Evolutionary conservation across 2,888 invertebrate genomes (phyloP).

Genomic region (Sphinx pinastri): DNA sequence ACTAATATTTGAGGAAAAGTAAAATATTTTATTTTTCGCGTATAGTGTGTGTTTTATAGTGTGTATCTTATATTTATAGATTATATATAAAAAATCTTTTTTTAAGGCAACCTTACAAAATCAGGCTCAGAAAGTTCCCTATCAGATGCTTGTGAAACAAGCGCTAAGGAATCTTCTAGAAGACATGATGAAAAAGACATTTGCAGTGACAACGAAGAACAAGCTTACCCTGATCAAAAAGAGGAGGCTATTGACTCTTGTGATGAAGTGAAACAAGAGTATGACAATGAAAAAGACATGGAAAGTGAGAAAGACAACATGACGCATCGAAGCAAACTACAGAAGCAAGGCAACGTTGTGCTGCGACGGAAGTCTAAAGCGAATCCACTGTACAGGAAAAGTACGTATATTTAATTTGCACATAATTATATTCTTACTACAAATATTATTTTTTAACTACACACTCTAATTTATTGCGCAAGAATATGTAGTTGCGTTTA

Average conservation of each 20-base stretch:
- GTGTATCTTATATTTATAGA: background rate
- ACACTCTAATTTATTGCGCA: too few relatives aligned
- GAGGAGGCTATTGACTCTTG: conserved; percentile 62
- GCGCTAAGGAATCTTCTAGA: conserved; percentile 88
- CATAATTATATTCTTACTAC: too few relatives aligned
- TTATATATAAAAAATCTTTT: background rate
- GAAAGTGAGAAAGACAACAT: conserved; percentile 53
- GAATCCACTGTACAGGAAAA: conserved; percentile 87
- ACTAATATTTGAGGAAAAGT: conserved; percentile 8
- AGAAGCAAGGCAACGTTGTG: conserved; percentile 82
- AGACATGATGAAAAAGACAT: conserved; percentile 89
- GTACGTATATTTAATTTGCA: conserved; percentile 72
- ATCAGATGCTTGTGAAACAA: conserved; percentile 88
- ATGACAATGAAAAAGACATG: conserved; percentile 66
- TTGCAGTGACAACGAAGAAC: conserved; percentile 87
- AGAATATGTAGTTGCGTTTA: too few relatives aligned
- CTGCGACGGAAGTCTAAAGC: conserved; percentile 86
- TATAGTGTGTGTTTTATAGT: background rate
- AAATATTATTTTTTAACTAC: too few relatives aligned
- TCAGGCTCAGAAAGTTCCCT: conserved; percentile 95
- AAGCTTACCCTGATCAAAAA: conserved; percentile 43
- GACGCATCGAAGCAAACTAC: conserved; percentile 57
- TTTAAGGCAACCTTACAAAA: conserved; percentile 84
- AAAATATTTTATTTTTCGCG: background rate
- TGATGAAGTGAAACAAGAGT: conserved; percentile 65